Conservation (phyloP, 2,888 invertebrate genomes). For the Anaspis maculata region DNA sequence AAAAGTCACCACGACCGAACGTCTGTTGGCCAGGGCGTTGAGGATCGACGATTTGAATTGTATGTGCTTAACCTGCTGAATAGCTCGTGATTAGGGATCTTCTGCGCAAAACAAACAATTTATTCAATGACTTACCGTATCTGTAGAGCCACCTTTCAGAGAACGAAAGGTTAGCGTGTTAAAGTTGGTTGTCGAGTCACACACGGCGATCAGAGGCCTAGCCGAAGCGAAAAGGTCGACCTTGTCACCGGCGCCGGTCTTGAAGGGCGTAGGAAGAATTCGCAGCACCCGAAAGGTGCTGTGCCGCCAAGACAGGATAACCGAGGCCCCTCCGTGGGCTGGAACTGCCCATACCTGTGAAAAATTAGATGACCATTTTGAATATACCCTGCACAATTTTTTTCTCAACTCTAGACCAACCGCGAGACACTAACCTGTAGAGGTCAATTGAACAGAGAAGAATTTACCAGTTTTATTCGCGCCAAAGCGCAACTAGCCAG, state of each 20-base stretch:
- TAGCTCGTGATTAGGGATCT: too few species aligned
- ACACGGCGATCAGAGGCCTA: constrained; percentile 83
- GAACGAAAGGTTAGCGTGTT: constrained; percentile 77
- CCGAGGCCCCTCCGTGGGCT: constrained; percentile 87
- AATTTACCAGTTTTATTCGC: too few species aligned
- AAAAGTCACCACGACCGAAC: constrained; percentile 82
- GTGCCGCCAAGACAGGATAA: constrained; percentile 90
- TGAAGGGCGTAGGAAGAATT: constrained; percentile 70
- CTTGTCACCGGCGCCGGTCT: constrained; percentile 41
- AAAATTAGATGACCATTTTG: constrained; percentile 2
- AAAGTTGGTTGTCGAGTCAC: constrained; percentile 63
- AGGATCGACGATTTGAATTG: constrained; percentile 87
- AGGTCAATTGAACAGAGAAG: too few species aligned
- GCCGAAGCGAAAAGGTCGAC: constrained; percentile 67
- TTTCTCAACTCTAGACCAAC: too few species aligned
- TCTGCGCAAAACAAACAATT: constrained; percentile 1
- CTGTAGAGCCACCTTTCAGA: constrained; percentile 58
- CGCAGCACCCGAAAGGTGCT: constrained; percentile 76
- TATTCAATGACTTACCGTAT: constrained; percentile 48
- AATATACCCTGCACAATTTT: too few species aligned
- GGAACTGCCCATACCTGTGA: constrained; percentile 75
- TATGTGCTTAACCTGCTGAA: constrained; percentile 66
- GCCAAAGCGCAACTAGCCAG: too few species aligned
- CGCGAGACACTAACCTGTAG: too few species aligned
- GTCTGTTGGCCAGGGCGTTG: constrained; percentile 82